Conservation (phyloP, 2,113 vertebrate genomes). For the Neofelis nebulosa region DNA sequence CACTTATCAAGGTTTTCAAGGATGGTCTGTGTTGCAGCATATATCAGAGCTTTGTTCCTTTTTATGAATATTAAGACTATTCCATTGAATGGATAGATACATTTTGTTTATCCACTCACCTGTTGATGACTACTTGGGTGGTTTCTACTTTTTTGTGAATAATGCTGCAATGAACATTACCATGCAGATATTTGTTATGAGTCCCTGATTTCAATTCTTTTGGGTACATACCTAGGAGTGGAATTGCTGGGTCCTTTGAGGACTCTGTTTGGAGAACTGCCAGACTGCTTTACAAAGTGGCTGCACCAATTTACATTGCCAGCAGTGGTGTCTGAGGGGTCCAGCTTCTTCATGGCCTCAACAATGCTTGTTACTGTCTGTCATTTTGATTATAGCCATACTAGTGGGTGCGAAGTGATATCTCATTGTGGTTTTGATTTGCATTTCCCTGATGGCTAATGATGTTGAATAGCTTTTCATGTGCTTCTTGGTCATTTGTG, state of each 20-base stretch:
- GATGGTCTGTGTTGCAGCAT: background rate
- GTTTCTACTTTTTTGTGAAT: background rate
- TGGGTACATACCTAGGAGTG: background rate
- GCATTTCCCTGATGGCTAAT: background rate
- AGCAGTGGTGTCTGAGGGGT: background rate
- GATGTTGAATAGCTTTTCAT: background rate
- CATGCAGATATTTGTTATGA: background rate
- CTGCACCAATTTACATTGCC: background rate
- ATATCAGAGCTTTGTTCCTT: background rate
- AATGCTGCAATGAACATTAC: background rate
- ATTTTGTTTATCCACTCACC: background rate
- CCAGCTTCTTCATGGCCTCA: background rate
- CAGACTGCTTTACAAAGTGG: background rate
- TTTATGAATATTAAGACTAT: background rate
- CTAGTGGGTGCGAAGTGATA: background rate
- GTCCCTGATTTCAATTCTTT: background rate
- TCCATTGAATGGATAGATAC: background rate
- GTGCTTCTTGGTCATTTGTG: background rate
- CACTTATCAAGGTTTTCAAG: background rate
- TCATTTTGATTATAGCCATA: background rate
- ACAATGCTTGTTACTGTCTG: background rate
- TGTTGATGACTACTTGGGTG: background rate
- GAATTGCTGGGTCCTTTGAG: background rate
- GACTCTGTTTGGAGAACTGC: background rate
- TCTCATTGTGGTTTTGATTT: slow-evolving; percentile 14